Percentiles rank a stretch among this genome's conserved stretches.
phyloP scores from a whole-genome alignment of 2,113 vertebrate species.

The Stegastes partitus region DNA sequence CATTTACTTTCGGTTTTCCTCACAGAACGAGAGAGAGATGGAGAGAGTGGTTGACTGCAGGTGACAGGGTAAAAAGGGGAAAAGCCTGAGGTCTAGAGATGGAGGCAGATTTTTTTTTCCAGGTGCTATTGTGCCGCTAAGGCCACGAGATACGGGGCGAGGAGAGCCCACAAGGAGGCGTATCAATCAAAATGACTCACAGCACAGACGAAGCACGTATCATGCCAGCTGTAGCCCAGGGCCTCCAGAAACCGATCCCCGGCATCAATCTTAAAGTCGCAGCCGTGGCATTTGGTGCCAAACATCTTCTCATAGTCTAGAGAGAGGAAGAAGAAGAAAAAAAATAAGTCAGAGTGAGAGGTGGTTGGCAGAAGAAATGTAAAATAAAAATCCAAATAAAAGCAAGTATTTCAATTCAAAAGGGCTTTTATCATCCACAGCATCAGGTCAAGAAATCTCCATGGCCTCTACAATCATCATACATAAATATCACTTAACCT shows the following conservation, averaged over 20 bases:
- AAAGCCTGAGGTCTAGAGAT: conserved; percentile 35
- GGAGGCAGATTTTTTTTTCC: conserved; percentile 66
- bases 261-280: conserved; percentile 99
- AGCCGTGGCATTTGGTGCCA: conserved; percentile 98
- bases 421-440: conserved; percentile 20
- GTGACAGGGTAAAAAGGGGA: conserved; percentile 24
- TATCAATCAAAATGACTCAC: conserved; percentile 90
- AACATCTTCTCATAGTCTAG: conserved; percentile 99
- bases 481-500: conserved; percentile 54
- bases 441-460: conserved; percentile 17
- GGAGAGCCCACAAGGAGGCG: conserved; percentile 34
- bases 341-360: conserved; percentile 4
- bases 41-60: conserved; percentile 41
- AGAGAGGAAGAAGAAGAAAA: conserved; percentile 25
- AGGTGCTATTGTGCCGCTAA: conserved; percentile 59
- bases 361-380: not conserved
- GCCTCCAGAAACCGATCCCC: conserved; percentile 99
- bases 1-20: conserved; percentile 37
- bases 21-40: conserved; percentile 20
- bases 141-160: conserved; percentile 38
- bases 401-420: conserved; percentile 21
- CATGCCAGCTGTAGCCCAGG: conserved; percentile 98
- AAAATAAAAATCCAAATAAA: conserved; percentile 11
- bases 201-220: conserved; percentile 98
- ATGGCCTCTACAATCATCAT: not conserved